These are phyloP conservation scores for Zosterops japonicus DNA, from an alignment of 2,113 vertebrate genomes.

Conservation along the genomic window DNA sequence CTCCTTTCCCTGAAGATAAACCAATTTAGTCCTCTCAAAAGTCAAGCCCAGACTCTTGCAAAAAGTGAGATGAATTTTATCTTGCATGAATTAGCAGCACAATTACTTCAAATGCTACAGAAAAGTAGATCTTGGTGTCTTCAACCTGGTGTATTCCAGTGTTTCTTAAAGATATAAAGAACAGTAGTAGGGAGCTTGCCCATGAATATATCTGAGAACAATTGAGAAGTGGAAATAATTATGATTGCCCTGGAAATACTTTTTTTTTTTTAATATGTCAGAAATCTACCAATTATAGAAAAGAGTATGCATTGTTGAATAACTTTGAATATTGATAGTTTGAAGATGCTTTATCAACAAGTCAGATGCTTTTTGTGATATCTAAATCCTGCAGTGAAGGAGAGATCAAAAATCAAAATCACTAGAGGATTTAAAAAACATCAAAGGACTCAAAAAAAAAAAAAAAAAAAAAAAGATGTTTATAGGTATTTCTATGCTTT, in stretches of 20 bases:
- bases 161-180: not conserved
- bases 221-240: not conserved
- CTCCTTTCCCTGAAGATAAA: not conserved
- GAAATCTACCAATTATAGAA: not conserved
- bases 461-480: not conserved
- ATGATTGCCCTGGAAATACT: not conserved
- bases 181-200: not conserved
- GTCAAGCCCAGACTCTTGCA: not conserved
- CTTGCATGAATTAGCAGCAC: fast-evolving
- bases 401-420: not conserved
- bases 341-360: not conserved
- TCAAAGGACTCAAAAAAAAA: not conserved
- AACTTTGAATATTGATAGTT: not conserved
- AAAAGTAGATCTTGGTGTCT: not conserved
- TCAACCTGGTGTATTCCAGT: not conserved
- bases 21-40: not conserved
- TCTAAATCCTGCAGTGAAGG: not conserved
- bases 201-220: not conserved
- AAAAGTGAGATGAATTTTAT: not conserved
- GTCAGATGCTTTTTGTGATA: not conserved
- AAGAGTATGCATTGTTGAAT: not conserved
- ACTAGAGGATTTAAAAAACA: not conserved
- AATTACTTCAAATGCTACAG: not conserved
- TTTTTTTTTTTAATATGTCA: not conserved
- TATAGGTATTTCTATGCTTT: not conserved